Evolutionary conservation across 2,888 invertebrate genomes (phyloP).

Genomic region (Caenorhabditis angaria): DNA sequence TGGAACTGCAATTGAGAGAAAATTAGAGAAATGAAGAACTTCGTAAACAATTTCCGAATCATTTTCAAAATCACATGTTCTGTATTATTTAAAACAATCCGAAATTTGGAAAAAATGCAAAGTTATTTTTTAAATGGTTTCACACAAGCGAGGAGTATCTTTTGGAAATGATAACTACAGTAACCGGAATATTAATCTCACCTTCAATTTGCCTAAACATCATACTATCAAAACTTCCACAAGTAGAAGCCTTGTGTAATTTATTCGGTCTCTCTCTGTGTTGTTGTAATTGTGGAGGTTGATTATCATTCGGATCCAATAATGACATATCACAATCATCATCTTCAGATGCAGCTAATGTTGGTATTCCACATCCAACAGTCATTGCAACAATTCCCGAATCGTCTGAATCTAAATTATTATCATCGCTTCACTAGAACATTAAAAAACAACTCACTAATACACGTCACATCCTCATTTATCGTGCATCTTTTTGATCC

Average conservation of each 20-base stretch:
- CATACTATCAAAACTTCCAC: slow-evolving; percentile 48
- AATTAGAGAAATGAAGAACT: too few species aligned
- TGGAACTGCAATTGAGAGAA: slow-evolving; percentile 12
- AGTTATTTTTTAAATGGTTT: too few species aligned
- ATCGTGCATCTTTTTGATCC: slow-evolving; percentile 45
- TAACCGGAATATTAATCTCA: neutral
- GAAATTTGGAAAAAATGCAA: too few species aligned
- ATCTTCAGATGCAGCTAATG: slow-evolving; percentile 38
- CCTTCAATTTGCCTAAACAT: slow-evolving; percentile 39
- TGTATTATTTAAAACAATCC: too few species aligned
- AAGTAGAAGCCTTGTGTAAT: slow-evolving; percentile 40
- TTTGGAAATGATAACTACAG: too few species aligned
- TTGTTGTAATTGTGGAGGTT: slow-evolving; percentile 13
- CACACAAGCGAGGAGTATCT: too few species aligned
- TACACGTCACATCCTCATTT: slow-evolving; percentile 46
- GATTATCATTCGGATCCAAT: slow-evolving; percentile 33
- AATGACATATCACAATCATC: slow-evolving; percentile 44
- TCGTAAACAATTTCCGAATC: too few species aligned
- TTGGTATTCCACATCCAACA: slow-evolving; percentile 8
- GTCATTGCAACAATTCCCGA: slow-evolving; percentile 32
- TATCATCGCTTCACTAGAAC: too few species aligned
- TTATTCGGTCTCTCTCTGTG: slow-evolving; percentile 22
- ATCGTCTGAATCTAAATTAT: slow-evolving; percentile 36
- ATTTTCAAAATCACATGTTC: too few species aligned
- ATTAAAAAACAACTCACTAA: too few species aligned